Evolutionary conservation across 2,888 invertebrate species (phyloP), one percentile per base, ranked within the genome.

Genomic region (Zhuqinia jingwanae): DNA sequence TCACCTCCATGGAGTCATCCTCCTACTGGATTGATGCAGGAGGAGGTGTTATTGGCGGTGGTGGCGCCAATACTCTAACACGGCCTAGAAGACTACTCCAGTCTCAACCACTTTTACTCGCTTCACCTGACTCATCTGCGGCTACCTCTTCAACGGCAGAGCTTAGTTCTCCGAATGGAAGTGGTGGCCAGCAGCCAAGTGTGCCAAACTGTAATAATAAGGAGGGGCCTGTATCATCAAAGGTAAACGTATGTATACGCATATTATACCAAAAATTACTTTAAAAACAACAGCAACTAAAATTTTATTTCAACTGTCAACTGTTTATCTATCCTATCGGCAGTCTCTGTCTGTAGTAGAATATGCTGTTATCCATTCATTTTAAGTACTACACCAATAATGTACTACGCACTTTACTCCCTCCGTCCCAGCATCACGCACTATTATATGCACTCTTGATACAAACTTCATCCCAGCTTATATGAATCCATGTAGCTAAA

Each of bases 1-100:
- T 88, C 73, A 78, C 88, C 50, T 81, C 88, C 17, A 77, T 81
- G 81, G 88, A 88, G 27, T 60, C 85, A 5, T 76, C 83, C n/a
- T 68, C 80, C 2, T 83, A 83, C 63, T 83, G 83, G 83, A 76
- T 83, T 36, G 83, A 83, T 53, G 76, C 83, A 2, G 83, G 76
- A 65, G 83, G 83, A 25, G 75, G 60, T 3, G 42, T 36, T 3
- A n/a, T 79, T 45, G 45, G 47, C 13, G 42, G 47, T 25, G 63
- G 60, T 20, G 70, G 45, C 11, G 5, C 8, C 5, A 70, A 47
- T 70, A 75, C 75, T 30, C n/a, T 83, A 53, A 30, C 36, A 15
- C 76, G 83, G 36, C 76, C 76, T 63, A 76, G 56, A 83, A 27
- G 83, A 63, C 83, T 83, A 17, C 76, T 83, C 17, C 83, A 83